Base-by-base conservation (phyloP, 2,888 invertebrate genomes). In the Drosophila setosimentum region DNA sequence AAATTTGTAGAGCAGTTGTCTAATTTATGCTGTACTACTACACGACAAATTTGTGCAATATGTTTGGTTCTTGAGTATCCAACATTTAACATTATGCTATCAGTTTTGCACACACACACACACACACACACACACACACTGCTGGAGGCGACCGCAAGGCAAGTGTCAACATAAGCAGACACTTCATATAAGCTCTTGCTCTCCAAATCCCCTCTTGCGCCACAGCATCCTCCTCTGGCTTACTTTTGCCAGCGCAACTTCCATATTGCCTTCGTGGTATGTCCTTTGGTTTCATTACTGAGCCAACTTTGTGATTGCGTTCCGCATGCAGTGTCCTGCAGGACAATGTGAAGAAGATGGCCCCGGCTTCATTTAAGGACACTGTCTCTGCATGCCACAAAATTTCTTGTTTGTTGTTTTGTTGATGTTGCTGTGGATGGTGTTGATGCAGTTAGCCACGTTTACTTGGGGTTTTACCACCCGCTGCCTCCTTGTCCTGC, bases 361-460 rank as follows among this genome's bases (percentile, higher is more conserved):
- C 45, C 51, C 30, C 32, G 13, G 37, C 49, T 65, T 21, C 33
- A 54, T 70, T 59, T 33, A 42, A 57, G 49, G 37, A 50, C 58
- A 60, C 24, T 50, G 37, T 33, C 54, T 48, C 58, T 73, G 60
- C 48, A 58, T 73, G 66, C 57, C 60, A 48, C 63, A 71, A 75
- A 71, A 71, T 65, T 61, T 48, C 57, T 48, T 72, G 59, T 35
- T 65, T 27, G 30, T 69, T 45, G 24, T 8, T 45, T 24, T 33
- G 70, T 42, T 69, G 32, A 64, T 71, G 70, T 32, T 63, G 13
- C 5, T 16, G 49, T 69, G 53, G 48, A 16, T 68, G 64, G 33
- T 71, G 76, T 61, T 68, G 59, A 76, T 76, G 76, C 81, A 75
- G 76, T 82, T 76, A 60, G 69, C 81, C 63, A 70, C 72, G 68